Evolutionary conservation across 2,113 vertebrate species (phyloP).

Genomic region (Hucho hucho): DNA sequence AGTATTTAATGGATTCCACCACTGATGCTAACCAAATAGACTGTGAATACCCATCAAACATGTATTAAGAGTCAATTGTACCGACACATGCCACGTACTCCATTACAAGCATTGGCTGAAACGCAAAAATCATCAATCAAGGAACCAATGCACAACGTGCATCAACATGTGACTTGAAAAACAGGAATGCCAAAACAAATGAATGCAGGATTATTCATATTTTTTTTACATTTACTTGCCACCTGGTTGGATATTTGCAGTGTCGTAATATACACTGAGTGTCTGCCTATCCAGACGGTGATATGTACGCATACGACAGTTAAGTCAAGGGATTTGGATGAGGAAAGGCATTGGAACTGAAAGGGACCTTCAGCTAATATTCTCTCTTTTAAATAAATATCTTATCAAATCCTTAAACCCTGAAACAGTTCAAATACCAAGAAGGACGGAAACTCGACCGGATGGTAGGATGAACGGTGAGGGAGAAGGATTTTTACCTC

Average conservation of each 20-base stretch:
- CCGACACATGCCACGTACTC: too few species aligned
- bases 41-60: too few species aligned
- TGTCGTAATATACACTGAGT: neutral
- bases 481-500: constrained; percentile 29
- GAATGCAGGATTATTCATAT: too few species aligned
- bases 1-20: too few species aligned
- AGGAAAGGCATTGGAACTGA: constrained; percentile 1
- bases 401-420: too few species aligned
- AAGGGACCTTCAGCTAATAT: constrained; percentile 51
- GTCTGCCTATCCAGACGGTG: constrained; percentile 9
- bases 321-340: neutral
- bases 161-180: neutral
- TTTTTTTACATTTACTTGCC: neutral
- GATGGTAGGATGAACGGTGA: constrained; percentile 47
- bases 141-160: neutral
- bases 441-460: constrained; percentile 58
- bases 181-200: neutral
- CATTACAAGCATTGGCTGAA: too few species aligned
- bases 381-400: too few species aligned
- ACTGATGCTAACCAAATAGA: too few species aligned
- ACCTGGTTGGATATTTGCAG: neutral
- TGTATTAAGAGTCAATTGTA: too few species aligned
- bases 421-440: too few species aligned
- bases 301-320: constrained; percentile 16
- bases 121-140: too few species aligned